phyloP scores from a whole-genome alignment of 1,140 invertebrate species.

The Euglossa dilemma region DNA sequence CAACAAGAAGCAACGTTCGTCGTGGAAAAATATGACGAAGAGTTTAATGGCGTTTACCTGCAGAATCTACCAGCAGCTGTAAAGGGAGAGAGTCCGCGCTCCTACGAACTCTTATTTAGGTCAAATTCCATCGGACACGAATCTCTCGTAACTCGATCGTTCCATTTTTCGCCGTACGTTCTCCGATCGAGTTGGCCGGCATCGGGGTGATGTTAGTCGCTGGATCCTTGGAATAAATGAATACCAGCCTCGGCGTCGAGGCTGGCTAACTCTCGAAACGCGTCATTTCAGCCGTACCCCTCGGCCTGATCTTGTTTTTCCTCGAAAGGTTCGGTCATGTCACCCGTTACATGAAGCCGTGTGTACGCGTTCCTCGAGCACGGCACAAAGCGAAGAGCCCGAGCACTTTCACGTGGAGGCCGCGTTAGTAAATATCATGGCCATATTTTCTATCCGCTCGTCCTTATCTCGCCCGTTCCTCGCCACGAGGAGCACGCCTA shows the following conservation, averaged over 20 bases:
- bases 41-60: not conserved
- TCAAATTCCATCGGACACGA: conserved; percentile 31
- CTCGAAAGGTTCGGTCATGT: conserved; percentile 38
- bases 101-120: conserved; percentile 31
- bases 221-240: conserved; percentile 5
- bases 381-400: conserved; percentile 69
- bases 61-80: not conserved
- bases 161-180: conserved; percentile 18
- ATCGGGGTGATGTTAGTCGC: not conserved
- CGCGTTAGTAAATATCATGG: conserved; percentile 78
- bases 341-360: conserved; percentile 73
- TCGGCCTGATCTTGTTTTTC: conserved; percentile 24
- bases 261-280: not conserved
- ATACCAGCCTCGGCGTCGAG: not conserved
- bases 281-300: too few species aligned
- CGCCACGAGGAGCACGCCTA: conserved; percentile 6
- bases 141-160: conserved; percentile 28
- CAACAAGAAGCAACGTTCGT: too few species aligned
- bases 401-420: conserved; percentile 77
- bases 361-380: conserved; percentile 66
- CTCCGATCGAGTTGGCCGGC: not conserved
- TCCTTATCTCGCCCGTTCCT: conserved; percentile 64
- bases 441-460: conserved; percentile 75
- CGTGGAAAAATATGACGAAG: not conserved
- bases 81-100: not conserved